Percentiles rank a stretch among this genome's conserved stretches.
Evolutionary conservation across 2,113 vertebrate genomes (phyloP).

Genomic region (Cryptomyrus ogoouensis): DNA sequence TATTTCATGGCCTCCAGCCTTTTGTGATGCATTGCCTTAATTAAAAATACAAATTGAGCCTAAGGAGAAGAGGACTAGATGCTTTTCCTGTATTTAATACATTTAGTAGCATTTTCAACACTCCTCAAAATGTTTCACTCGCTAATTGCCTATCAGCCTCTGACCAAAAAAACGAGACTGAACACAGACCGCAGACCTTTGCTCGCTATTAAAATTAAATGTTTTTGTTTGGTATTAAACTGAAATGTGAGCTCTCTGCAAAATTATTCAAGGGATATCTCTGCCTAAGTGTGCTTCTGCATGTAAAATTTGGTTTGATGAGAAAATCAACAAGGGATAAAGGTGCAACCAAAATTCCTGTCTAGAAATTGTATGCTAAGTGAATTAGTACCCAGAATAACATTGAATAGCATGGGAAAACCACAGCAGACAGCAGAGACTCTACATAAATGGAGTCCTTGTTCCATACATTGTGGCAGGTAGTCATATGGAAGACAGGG

Average conservation of each 20-base stretch:
- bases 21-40: slow-evolving; percentile 23
- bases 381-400: neutral
- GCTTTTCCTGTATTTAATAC: neutral
- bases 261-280: neutral
- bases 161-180: neutral
- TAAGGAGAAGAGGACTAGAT: neutral
- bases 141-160: neutral
- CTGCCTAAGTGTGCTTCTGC: neutral
- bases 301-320: neutral
- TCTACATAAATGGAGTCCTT: neutral
- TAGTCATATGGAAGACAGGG: neutral
- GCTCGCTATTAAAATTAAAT: neutral
- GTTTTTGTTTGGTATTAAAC: neutral
- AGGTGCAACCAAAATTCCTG: neutral
- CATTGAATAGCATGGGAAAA: neutral
- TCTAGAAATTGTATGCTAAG: neutral
- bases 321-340: neutral
- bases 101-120: neutral
- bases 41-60: slow-evolving; percentile 25
- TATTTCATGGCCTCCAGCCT: slow-evolving; percentile 12
- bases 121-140: neutral
- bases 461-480: neutral
- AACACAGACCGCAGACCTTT: neutral
- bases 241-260: neutral
- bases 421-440: neutral